Evolutionary conservation across 1,140 invertebrate genomes (phyloP).

Genomic region (Pararge aegeria): DNA sequence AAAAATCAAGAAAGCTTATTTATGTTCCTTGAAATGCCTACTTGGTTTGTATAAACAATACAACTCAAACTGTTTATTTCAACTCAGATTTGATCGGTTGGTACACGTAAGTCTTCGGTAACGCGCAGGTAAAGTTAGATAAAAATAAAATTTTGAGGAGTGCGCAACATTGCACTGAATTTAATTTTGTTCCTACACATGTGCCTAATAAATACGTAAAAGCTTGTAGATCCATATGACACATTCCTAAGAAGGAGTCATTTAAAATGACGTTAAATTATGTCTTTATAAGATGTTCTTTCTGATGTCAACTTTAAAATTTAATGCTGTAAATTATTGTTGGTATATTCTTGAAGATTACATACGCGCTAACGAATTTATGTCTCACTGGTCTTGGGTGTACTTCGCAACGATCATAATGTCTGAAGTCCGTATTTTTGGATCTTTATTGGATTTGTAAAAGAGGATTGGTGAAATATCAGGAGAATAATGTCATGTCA

Average conservation of each 20-base stretch:
- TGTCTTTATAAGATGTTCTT: slow-evolving; percentile 74
- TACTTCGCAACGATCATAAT: slow-evolving; percentile 58
- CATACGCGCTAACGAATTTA: slow-evolving; percentile 74
- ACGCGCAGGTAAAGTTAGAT: neutral
- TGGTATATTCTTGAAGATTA: slow-evolving; percentile 69
- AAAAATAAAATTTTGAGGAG: slow-evolving; percentile 3
- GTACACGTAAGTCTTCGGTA: neutral
- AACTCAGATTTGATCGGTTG: neutral
- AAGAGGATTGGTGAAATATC: slow-evolving; percentile 41
- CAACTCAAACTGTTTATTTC: slow-evolving; percentile 2
- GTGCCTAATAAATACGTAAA: slow-evolving; percentile 20
- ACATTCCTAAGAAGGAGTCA: slow-evolving; percentile 48
- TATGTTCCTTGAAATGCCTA: neutral
- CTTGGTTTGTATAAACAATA: slow-evolving; percentile 2
- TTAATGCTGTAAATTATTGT: slow-evolving; percentile 69
- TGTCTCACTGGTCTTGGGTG: slow-evolving; percentile 59
- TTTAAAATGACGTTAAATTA: slow-evolving; percentile 63
- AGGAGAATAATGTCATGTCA: slow-evolving; percentile 18
- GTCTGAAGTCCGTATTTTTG: slow-evolving; percentile 62
- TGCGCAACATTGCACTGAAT: slow-evolving; percentile 1
- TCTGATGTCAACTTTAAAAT: slow-evolving; percentile 78
- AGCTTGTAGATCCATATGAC: slow-evolving; percentile 32
- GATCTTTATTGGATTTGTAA: slow-evolving; percentile 65
- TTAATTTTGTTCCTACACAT: slow-evolving; percentile 13
- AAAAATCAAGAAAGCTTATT: neutral